Base-by-base conservation (phyloP, 2,113 vertebrate genomes). In the Thomomys bottae region DNA sequence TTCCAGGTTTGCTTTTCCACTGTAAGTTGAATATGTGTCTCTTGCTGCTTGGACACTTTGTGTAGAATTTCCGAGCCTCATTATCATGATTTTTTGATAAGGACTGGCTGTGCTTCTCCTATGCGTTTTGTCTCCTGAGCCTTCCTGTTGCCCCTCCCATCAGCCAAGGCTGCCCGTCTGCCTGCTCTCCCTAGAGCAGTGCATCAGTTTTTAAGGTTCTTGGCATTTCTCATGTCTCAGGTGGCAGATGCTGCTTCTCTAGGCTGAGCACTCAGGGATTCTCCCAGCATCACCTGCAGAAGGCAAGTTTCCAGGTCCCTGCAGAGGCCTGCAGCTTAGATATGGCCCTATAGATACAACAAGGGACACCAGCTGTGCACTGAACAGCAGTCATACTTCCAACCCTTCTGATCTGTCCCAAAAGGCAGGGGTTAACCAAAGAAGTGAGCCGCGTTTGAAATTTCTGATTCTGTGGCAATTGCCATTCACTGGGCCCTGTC, bases 21-120 rank as follows among this genome's bases (percentile, higher is more conserved):
- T 67, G 59, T 64, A 78, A 81, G 34, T 30, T 72, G 42, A 20
- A 7, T 66, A 6, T 20, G 68, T 59, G 32, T 88, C 12, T 81
- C 32, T 85, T 72, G 63, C 70, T 75, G 23, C n/a, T 7, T 83
- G 30, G 85, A 96, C 59, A 21, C 40, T 77, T 75, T 11, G 40
- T 45, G 76, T 61, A 92, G 79, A 54, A 79, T 72, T 61, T 83
- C 80, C 75, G 59, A 87, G 28, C 59, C 36, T 88, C 34, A 26
- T 54, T 54, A 54, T 54, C 49, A 54, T 54, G 11, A 5, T 64
- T 57, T 88, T 40, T 79, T 40, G 21, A 36, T 77, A 38, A 93
- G n/a, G 17, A 67, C 67, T 26, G 73, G 6, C 54, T 81, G 4
- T 30, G 20, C 14, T 75, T 6, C 54, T 11, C 36, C 36, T 32